Conservation (phyloP, 2,888 invertebrate genomes). For the Drosophila hawaiiensis region DNA sequence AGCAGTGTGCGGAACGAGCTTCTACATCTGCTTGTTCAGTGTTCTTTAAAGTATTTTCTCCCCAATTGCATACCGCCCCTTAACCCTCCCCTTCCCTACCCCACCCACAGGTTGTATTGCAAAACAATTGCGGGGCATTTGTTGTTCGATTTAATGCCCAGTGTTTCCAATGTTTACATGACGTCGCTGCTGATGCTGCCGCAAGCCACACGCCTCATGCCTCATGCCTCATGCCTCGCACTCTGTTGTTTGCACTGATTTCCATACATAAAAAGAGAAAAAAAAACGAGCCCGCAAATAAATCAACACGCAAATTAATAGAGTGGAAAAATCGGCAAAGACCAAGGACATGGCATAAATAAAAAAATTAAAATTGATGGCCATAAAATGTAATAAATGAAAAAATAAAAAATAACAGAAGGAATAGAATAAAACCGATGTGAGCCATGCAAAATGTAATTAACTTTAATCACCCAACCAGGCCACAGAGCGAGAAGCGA, state of each 20-base stretch:
- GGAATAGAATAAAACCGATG: conserved; percentile 52
- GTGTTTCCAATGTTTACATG: conserved; percentile 51
- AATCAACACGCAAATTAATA: conserved; percentile 76
- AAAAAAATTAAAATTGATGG: conserved; percentile 21
- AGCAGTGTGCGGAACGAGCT: conserved; percentile 14
- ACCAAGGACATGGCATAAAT: conserved; percentile 69
- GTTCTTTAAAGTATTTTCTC: background rate
- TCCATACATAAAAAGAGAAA: conserved; percentile 35
- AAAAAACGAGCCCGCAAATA: conserved; percentile 51
- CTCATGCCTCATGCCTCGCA: conserved; percentile 3
- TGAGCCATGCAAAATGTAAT: conserved; percentile 79
- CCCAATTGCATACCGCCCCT: background rate
- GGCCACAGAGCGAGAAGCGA: conserved; percentile 30
- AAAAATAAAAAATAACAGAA: background rate
- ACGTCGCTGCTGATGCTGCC: conserved; percentile 23
- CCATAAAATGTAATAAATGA: conserved; percentile 37
- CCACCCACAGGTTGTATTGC: conserved; percentile 21
- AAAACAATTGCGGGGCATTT: conserved; percentile 44
- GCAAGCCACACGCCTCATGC: conserved; percentile 11
- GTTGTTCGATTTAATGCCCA: conserved; percentile 57
- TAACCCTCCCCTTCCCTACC: background rate
- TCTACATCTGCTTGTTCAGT: conserved; percentile 10
- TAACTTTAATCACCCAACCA: conserved; percentile 78
- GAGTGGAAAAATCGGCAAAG: conserved; percentile 75
- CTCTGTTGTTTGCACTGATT: conserved; percentile 46